Evolutionary conservation across 2,113 vertebrate genomes (phyloP).

Genomic region (Gobio gobio): DNA sequence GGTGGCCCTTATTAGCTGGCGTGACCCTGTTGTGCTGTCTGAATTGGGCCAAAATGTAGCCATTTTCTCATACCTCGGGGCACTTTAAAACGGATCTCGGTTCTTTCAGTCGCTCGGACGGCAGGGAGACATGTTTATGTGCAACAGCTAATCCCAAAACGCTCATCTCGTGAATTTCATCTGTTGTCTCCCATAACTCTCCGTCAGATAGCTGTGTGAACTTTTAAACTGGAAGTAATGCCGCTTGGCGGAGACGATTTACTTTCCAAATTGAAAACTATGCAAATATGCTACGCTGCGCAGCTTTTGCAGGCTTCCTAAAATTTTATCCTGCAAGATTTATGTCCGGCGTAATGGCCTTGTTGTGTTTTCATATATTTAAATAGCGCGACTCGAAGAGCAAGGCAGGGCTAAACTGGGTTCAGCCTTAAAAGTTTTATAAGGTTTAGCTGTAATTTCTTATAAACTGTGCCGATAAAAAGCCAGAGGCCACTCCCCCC

Average conservation of each 20-base stretch:
- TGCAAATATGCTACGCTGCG: constrained; percentile 45
- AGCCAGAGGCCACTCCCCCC: constrained; percentile 20
- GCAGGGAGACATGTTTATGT: constrained; percentile 27
- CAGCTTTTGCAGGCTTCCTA: constrained; percentile 42
- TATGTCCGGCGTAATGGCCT: constrained; percentile 44
- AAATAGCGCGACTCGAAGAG: constrained; percentile 10
- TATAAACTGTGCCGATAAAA: constrained; percentile 31
- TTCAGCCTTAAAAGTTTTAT: constrained; percentile 64
- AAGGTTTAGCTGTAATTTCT: constrained; percentile 60
- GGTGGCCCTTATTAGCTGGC: constrained; percentile 68
- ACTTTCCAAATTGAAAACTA: constrained; percentile 36
- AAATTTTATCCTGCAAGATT: constrained; percentile 52
- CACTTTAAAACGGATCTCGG: constrained; percentile 11
- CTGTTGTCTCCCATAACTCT: constrained; percentile 34
- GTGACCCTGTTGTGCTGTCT: constrained; percentile 62
- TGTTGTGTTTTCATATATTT: constrained; percentile 48
- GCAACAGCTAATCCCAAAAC: constrained; percentile 42
- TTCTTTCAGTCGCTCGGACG: not conserved
- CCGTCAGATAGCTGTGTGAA: constrained; percentile 30
- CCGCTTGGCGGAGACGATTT: constrained; percentile 7
- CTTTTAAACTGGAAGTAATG: constrained; percentile 33
- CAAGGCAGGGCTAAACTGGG: constrained; percentile 47
- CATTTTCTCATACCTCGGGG: constrained; percentile 36
- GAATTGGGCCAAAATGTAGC: constrained; percentile 48
- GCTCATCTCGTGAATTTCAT: constrained; percentile 36